Evolutionary conservation across 2,113 vertebrate genomes (phyloP).

Genomic region (Mesitornis unicolor): DNA sequence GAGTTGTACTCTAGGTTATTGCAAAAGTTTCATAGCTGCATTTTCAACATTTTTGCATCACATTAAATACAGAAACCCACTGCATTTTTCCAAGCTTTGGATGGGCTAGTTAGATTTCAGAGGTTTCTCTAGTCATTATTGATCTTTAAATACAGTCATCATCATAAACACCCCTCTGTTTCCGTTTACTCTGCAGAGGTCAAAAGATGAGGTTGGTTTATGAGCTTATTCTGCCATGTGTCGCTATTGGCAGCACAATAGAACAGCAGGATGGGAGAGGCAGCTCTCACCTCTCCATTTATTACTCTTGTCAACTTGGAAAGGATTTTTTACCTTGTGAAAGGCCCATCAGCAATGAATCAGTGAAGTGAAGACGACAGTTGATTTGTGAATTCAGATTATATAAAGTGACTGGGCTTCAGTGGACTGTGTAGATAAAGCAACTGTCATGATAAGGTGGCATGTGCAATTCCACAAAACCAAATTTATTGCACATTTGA

Average conservation of each 20-base stretch:
- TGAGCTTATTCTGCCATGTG: conserved; percentile 86
- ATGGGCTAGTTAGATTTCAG: conserved; percentile 68
- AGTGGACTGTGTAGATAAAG: conserved; percentile 83
- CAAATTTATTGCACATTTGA: conserved; percentile 92
- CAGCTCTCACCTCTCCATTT: conserved; percentile 80
- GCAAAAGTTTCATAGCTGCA: neutral
- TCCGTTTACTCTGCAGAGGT: conserved; percentile 82
- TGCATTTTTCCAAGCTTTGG: neutral
- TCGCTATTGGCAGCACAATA: conserved; percentile 76
- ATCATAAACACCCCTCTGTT: conserved; percentile 82
- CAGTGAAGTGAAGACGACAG: conserved; percentile 81
- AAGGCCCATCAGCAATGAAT: conserved; percentile 84
- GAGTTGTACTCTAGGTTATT: neutral
- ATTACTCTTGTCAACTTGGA: conserved; percentile 84
- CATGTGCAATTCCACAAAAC: conserved; percentile 84
- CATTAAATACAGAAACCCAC: neutral
- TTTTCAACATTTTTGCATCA: neutral
- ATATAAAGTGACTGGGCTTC: conserved; percentile 89
- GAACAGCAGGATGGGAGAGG: conserved; percentile 78
- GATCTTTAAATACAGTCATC: conserved; percentile 85
- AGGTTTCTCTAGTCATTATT: conserved; percentile 82
- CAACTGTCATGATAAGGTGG: conserved; percentile 85
- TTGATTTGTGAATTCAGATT: conserved; percentile 95
- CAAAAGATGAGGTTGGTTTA: conserved; percentile 85
- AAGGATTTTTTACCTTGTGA: conserved; percentile 77